Percentiles rank a stretch among this genome's conserved stretches.
Conservation (phyloP, 2,797 vertebrate species). For the Mormyrops boulengeri region DNA sequence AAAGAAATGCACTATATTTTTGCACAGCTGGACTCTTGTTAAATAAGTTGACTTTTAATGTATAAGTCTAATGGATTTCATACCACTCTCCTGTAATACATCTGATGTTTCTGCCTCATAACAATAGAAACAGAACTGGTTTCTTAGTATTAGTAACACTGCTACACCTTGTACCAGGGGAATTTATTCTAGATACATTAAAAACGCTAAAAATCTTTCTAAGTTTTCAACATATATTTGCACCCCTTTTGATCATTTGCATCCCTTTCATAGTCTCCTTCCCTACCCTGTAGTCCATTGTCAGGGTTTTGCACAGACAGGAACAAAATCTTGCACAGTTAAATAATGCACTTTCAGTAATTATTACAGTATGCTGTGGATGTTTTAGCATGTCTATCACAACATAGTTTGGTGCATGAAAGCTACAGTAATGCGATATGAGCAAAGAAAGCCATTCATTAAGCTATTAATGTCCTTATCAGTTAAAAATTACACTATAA, state of each 20-base stretch:
- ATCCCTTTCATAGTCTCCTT: background rate
- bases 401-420: background rate
- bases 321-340: background rate
- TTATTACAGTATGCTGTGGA: background rate
- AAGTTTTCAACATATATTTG: background rate
- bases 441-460: constrained; percentile 37
- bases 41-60: background rate
- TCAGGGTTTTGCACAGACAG: background rate
- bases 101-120: background rate
- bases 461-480: constrained; percentile 35
- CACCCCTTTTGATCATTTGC: background rate
- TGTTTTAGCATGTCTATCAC: background rate
- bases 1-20: background rate
- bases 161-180: background rate
- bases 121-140: background rate
- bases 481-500: constrained; percentile 35
- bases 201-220: background rate
- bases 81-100: background rate
- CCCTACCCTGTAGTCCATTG: background rate
- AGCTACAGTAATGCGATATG: constrained; percentile 14
- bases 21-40: background rate
- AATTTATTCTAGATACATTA: background rate
- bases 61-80: background rate
- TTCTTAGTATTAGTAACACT: background rate
- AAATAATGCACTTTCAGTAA: background rate